Conservation (phyloP, 1,140 invertebrate genomes). For the Lineus longissimus region DNA sequence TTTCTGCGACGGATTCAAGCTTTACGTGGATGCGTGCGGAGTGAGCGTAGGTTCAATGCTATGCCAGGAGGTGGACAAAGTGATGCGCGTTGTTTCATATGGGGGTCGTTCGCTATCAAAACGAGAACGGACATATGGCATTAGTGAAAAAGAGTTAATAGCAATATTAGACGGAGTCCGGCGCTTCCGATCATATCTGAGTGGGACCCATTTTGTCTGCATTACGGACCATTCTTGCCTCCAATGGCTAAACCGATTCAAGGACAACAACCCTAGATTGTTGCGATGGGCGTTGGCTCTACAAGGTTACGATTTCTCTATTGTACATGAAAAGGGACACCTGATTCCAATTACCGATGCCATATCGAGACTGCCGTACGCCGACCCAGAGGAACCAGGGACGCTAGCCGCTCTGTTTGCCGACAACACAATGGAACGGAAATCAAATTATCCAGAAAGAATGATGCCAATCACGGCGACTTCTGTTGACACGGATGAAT, state of each 20-base stretch:
- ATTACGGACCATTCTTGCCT: conserved; percentile 6
- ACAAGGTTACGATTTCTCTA: conserved; percentile 1
- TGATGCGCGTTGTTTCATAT: conserved; percentile 8
- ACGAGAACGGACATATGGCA: conserved; percentile 14
- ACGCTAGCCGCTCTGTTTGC: background rate
- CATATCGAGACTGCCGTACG: too few species aligned
- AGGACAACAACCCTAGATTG: background rate
- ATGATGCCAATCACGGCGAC: too few species aligned
- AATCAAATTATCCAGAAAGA: too few species aligned
- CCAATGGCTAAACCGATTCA: conserved; percentile 1
- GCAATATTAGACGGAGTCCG: conserved; percentile 15
- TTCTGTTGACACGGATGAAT: too few species aligned
- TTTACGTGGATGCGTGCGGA: conserved; percentile 10
- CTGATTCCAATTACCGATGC: background rate
- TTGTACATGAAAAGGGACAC: conserved; percentile 4
- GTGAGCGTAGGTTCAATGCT: background rate
- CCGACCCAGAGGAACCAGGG: background rate
- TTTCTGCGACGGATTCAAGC: conserved; percentile 15
- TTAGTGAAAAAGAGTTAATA: conserved; percentile 13
- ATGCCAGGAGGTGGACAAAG: conserved; percentile 4
- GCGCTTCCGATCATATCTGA: conserved; percentile 15
- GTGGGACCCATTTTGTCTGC: background rate
- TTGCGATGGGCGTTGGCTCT: conserved; percentile 2
- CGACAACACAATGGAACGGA: too few species aligned
- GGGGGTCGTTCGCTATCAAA: conserved; percentile 8